phyloP scores from a whole-genome alignment of 2,797 vertebrate genomes.

The Eutrigla gurnardus region DNA sequence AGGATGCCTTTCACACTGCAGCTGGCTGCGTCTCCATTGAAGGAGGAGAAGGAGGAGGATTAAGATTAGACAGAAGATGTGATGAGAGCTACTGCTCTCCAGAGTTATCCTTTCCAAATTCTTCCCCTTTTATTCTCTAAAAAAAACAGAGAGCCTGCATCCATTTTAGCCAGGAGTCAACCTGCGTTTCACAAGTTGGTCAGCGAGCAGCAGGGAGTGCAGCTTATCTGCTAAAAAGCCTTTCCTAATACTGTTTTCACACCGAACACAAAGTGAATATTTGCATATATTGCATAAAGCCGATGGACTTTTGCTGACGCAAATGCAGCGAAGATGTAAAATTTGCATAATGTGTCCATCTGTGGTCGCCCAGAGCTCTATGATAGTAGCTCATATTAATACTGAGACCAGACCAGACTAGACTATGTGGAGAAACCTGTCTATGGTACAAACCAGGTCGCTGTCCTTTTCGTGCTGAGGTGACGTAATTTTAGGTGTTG shows the following conservation, averaged over 20 bases:
- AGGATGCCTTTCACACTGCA: conserved; percentile 69
- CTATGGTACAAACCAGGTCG: too few species aligned
- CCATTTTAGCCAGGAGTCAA: conserved; percentile 43
- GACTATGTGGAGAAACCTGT: too few species aligned
- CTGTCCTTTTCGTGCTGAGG: too few species aligned
- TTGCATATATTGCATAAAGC: too few species aligned
- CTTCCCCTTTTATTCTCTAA: conserved; percentile 42
- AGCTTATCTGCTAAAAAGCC: conserved; percentile 43
- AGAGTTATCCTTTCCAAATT: conserved; percentile 62
- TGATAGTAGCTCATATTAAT: too few species aligned
- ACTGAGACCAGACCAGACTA: too few species aligned
- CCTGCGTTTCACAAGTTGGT: conserved; percentile 42
- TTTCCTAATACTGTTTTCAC: neutral
- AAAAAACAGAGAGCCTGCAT: conserved; percentile 20
- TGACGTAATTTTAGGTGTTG: too few species aligned
- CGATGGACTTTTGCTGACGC: too few species aligned
- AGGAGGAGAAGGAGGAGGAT: conserved; percentile 64
- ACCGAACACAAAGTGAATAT: too few species aligned
- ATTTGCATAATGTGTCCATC: too few species aligned
- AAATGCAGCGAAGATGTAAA: too few species aligned
- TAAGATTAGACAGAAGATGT: conserved; percentile 77
- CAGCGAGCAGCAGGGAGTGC: conserved; percentile 39
- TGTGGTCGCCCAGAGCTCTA: too few species aligned
- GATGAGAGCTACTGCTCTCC: conserved; percentile 67
- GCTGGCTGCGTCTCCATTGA: conserved; percentile 59